Evolutionary conservation across 2,888 invertebrate species (phyloP), one percentile per base, ranked within the genome.

Genomic region (Autographa pulchrina): DNA sequence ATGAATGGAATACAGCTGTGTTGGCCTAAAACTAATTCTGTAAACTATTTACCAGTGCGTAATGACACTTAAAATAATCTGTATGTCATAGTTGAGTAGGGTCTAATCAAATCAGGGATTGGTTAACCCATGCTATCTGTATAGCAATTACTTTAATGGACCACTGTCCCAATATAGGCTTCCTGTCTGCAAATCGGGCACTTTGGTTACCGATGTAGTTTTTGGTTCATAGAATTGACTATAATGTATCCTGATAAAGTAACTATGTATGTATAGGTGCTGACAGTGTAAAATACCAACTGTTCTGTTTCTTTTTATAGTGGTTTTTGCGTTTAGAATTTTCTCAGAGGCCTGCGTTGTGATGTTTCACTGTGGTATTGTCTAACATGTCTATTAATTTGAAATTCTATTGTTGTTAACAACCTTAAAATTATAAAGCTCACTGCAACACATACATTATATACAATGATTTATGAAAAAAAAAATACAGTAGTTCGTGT

Each of bases 111-210:
- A 83, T 83, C 81, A 81, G 77, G 56, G 80, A 76, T 80, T 74
- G 77, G 70, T 69, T 79, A 79, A 79, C 78, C 68, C 72, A 58
- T 80, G 71, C 73, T 60, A 81, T 77, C 71, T 80, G 73, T 80
- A 68, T 58, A 70, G 62, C 85, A 81, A 85, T 84, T 84, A 83
- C 84, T 80, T 65, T 77, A 85, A 82, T 81, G 69, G 82, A 65
- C 62, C 66, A 64, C 69, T 79, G 83, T 74, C 81, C 79, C 78
- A 83, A 83, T 83, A 78, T 72, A 68, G 67, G 70, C 74, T 75
- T 84, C 85, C 81, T 81, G 71, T 61, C 69, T 68, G 73, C 75
- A 76, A 77, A 77, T 73, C 73, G 74, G 70, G 32, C 76, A 66
- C 63, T 71, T 59, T 71, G 70, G 54, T 56, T 61, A 66, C 63